These are phyloP conservation scores for Recurvirostra avosetta DNA, from an alignment of 2,113 vertebrate genomes.

Conservation along the genomic window DNA sequence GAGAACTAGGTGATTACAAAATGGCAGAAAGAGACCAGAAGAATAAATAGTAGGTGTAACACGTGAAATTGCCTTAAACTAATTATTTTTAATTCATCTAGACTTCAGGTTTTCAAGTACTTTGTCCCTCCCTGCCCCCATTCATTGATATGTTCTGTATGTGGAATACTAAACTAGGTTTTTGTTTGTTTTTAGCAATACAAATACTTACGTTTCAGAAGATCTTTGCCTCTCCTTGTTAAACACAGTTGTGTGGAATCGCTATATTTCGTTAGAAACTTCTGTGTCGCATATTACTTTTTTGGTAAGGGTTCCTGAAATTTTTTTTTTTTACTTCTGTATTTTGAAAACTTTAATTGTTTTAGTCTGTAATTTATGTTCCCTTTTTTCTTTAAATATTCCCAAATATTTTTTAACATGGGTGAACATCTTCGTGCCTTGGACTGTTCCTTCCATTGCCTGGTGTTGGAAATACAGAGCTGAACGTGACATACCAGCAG, in stretches of 20 bases:
- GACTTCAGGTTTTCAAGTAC: neutral
- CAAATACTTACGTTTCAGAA: conserved; percentile 91
- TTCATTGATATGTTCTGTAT: neutral
- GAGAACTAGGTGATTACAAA: neutral
- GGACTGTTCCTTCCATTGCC: neutral
- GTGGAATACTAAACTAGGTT: neutral
- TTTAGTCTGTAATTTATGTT: neutral
- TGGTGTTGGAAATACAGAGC: neutral
- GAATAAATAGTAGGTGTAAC: neutral
- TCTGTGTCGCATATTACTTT: conserved; percentile 84
- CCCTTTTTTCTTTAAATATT: neutral
- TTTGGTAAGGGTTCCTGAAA: conserved; percentile 81
- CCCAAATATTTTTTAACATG: neutral
- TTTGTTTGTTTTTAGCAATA: conserved; percentile 81
- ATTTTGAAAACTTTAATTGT: neutral
- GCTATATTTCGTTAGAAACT: conserved; percentile 87
- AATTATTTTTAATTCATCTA: neutral
- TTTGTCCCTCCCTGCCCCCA: neutral
- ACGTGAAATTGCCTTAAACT: neutral
- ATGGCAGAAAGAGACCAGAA: neutral
- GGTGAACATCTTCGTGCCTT: neutral
- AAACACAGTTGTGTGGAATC: conserved; percentile 88
- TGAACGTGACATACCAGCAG: neutral
- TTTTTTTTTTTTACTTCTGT: neutral
- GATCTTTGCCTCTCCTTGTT: conserved; percentile 80